These are phyloP conservation scores for Elegia similella DNA, from an alignment of 2,888 invertebrate genomes.

Conservation along the genomic window DNA sequence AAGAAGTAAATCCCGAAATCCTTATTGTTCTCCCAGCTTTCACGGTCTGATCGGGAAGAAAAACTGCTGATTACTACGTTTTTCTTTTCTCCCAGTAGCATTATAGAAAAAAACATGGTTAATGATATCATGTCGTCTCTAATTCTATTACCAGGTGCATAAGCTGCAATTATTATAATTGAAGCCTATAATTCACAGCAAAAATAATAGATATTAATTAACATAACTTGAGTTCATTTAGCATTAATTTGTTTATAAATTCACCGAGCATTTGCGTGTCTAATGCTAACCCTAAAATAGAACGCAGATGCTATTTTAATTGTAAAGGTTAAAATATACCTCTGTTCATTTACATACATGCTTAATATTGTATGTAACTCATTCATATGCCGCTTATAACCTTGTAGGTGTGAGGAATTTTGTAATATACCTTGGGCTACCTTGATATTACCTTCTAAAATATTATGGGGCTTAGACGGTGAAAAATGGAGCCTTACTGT, in stretches of 20 bases:
- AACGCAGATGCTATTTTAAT: conserved; percentile 31
- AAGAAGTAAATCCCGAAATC: no score
- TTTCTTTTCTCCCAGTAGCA: no score
- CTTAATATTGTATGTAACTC: conserved; percentile 4
- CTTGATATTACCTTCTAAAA: conserved; percentile 7
- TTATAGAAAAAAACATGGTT: no score
- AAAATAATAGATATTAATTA: conserved; percentile 7
- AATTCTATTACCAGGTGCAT: neutral
- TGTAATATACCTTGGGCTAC: conserved; percentile 9
- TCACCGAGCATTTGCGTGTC: conserved; percentile 23
- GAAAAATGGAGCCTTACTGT: neutral
- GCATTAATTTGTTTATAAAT: conserved; percentile 12
- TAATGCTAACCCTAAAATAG: conserved; percentile 13
- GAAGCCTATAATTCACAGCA: neutral
- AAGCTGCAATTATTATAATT: neutral
- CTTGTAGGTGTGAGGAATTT: conserved; percentile 7
- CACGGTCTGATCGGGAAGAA: no score
- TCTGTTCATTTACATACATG: conserved; percentile 22
- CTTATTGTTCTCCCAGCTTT: no score
- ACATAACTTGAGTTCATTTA: conserved; percentile 6
- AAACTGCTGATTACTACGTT: no score
- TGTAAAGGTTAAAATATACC: conserved; percentile 42
- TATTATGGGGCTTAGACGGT: conserved; percentile 5
- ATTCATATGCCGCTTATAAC: conserved; percentile 6
- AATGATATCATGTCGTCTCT: no score